Evolutionary conservation across 2,113 vertebrate genomes (phyloP).

Genomic region (Caranx melampygus): DNA sequence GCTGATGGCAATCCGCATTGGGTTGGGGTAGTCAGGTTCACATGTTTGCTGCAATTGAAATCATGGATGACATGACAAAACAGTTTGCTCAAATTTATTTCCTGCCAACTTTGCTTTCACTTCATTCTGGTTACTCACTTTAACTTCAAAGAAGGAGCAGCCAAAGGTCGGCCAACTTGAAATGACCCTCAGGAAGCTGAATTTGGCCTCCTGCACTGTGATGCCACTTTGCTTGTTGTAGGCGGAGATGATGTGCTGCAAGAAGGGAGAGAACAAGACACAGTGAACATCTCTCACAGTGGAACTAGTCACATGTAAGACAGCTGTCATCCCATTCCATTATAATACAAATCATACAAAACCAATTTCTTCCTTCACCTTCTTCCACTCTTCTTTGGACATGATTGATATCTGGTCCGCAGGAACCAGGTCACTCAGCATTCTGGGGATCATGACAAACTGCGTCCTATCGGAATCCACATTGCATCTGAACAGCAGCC

Average conservation of each 20-base stretch:
- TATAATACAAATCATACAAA: neutral
- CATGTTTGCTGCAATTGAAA: slow-evolving; percentile 89
- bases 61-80: neutral
- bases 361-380: slow-evolving; percentile 80
- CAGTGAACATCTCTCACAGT: neutral
- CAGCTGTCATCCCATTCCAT: neutral
- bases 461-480: slow-evolving; percentile 86
- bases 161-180: slow-evolving; percentile 92
- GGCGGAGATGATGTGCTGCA: slow-evolving; percentile 84
- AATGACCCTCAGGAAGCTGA: slow-evolving; percentile 88
- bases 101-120: neutral
- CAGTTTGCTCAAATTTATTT: neutral
- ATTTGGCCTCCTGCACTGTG: slow-evolving; percentile 90
- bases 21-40: slow-evolving; percentile 87
- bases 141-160: slow-evolving; percentile 94
- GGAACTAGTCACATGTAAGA: neutral
- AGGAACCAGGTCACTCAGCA: slow-evolving; percentile 90
- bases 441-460: slow-evolving; percentile 87
- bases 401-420: slow-evolving; percentile 84
- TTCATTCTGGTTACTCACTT: slow-evolving; percentile 80
- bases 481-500: slow-evolving; percentile 88
- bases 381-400: slow-evolving; percentile 92
- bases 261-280: neutral
- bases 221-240: slow-evolving; percentile 87
- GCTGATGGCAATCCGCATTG: slow-evolving; percentile 89